These are phyloP conservation scores for Pristionchus maxplancki DNA, from an alignment of 2,888 invertebrate genomes.

Conservation along the genomic window DNA sequence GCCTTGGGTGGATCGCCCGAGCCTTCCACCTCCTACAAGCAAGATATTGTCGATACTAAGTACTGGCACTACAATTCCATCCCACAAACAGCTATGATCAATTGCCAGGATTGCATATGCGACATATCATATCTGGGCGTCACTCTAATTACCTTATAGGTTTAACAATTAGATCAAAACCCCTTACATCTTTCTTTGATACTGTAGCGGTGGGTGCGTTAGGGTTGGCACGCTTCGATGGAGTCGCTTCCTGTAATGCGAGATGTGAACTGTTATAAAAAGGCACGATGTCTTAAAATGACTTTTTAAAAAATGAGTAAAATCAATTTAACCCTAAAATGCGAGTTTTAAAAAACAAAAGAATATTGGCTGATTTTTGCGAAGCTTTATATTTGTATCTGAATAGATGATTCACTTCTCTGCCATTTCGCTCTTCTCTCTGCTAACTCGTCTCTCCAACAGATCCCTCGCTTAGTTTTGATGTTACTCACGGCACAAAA, in stretches of 20 bases:
- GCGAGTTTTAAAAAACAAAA: not conserved
- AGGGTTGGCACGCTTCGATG: not conserved
- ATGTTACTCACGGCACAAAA: not conserved
- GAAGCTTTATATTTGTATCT: not conserved
- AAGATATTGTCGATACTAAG: not conserved
- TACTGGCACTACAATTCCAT: too few relatives aligned
- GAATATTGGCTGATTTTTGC: too few relatives aligned
- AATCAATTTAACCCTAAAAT: too few relatives aligned
- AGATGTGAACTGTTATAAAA: too few relatives aligned
- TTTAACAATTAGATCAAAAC: too few relatives aligned
- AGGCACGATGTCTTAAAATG: too few relatives aligned
- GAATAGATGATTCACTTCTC: not conserved
- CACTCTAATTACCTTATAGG: too few relatives aligned
- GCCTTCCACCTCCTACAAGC: constrained; percentile 47
- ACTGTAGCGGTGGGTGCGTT: not conserved
- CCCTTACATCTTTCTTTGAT: not conserved
- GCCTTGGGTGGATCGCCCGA: constrained; percentile 9
- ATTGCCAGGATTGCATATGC: too few relatives aligned
- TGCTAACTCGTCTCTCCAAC: not conserved
- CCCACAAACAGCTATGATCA: too few relatives aligned
- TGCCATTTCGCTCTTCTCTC: not conserved
- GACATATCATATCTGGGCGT: too few relatives aligned
- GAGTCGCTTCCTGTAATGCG: not conserved
- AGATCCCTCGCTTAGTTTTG: not conserved
- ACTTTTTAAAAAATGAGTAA: too few relatives aligned